These are phyloP conservation scores for Isoperla grammatica DNA, from an alignment of 2,888 invertebrate species.

Conservation along the genomic window DNA sequence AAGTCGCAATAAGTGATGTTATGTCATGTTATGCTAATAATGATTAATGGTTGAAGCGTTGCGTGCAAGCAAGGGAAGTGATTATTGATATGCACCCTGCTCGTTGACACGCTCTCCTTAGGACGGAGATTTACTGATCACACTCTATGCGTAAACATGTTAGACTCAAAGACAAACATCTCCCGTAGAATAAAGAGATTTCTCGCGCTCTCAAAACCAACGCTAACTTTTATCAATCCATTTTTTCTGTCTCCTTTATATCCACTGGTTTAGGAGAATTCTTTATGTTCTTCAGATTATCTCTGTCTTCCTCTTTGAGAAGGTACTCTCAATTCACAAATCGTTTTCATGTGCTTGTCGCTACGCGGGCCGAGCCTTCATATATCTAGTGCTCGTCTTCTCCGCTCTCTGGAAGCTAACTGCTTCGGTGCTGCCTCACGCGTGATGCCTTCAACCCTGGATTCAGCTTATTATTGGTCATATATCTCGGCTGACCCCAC, in stretches of 20 bases:
- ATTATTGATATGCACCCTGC: too few species aligned
- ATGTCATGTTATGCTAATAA: too few species aligned
- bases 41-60: too few species aligned
- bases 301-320: neutral
- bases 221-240: too few species aligned
- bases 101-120: too few species aligned
- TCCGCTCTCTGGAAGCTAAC: slow-evolving; percentile 6
- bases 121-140: too few species aligned
- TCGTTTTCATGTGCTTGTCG: slow-evolving; percentile 10
- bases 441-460: neutral
- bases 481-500: slow-evolving; percentile 8
- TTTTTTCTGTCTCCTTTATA: neutral
- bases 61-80: too few species aligned
- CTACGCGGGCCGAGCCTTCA: neutral
- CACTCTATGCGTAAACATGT: too few species aligned
- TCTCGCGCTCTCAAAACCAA: too few species aligned
- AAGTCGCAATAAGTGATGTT: too few species aligned
- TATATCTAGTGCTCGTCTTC: neutral
- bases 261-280: slow-evolving; percentile 1
- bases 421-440: slow-evolving; percentile 1
- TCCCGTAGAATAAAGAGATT: too few species aligned
- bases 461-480: slow-evolving; percentile 8
- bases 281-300: neutral
- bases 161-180: too few species aligned
- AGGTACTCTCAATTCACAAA: slow-evolving; percentile 12